These are phyloP conservation scores for Lepidurus arcticus DNA, from an alignment of 1,140 invertebrate genomes.

Conservation along the genomic window DNA sequence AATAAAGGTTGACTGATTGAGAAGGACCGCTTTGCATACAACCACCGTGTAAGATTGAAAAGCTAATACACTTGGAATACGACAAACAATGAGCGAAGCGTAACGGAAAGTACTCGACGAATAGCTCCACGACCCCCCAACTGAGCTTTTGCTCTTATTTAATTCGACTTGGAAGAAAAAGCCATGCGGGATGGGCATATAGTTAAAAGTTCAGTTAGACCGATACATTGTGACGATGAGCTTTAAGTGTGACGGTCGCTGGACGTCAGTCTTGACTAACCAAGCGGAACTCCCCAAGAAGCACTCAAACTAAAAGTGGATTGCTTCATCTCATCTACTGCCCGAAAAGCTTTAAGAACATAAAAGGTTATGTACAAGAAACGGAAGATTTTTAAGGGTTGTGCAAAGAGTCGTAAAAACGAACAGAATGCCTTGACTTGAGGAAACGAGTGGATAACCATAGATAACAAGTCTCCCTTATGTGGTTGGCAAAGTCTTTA, in stretches of 20 bases:
- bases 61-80: neutral
- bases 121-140: neutral
- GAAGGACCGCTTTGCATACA: neutral
- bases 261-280: neutral
- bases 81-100: neutral
- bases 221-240: constrained; percentile 21
- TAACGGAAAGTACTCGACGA: neutral
- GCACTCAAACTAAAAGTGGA: neutral
- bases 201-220: constrained; percentile 14
- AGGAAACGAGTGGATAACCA: neutral
- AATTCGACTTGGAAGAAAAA: neutral
- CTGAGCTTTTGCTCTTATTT: neutral
- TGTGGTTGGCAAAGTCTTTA: neutral
- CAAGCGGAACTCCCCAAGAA: neutral
- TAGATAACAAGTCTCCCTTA: neutral
- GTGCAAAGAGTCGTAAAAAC: neutral
- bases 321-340: neutral
- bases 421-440: neutral
- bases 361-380: neutral
- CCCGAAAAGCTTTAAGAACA: neutral
- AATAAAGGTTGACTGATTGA: neutral
- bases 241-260: constrained; percentile 21
- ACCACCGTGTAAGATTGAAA: neutral
- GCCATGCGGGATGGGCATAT: neutral
- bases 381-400: neutral